A percentile compares a stretch with the other conserved stretches of the same genome.
Evolutionary conservation across 2,888 invertebrate genomes (phyloP).

Genomic region (Ectobius pallidus): DNA sequence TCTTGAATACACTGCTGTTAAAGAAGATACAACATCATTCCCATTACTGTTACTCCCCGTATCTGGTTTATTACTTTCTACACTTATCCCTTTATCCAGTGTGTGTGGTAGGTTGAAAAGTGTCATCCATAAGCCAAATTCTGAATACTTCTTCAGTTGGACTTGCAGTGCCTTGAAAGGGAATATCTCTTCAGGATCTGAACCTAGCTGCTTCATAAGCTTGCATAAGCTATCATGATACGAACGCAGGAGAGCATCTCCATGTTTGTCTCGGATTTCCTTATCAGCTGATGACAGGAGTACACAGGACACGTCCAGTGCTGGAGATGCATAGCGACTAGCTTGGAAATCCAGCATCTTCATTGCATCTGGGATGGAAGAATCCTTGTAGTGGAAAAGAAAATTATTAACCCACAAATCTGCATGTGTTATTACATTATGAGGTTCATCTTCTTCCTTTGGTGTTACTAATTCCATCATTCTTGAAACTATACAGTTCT

Average conservation of each 20-base stretch:
- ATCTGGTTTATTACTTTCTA: too few relatives aligned
- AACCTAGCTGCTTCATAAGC: background rate
- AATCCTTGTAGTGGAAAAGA: conserved; percentile 50
- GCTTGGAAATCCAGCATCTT: background rate
- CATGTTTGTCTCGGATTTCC: background rate
- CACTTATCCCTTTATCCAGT: too few relatives aligned
- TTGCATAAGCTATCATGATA: background rate
- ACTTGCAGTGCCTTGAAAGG: background rate
- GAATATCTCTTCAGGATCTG: background rate
- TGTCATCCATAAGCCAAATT: too few relatives aligned
- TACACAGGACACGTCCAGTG: background rate
- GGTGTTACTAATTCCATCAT: conserved; percentile 54
- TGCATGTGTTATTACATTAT: conserved; percentile 69
- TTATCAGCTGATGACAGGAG: background rate
- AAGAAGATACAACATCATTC: too few relatives aligned
- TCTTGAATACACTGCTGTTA: too few relatives aligned
- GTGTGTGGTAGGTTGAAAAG: too few relatives aligned
- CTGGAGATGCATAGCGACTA: background rate
- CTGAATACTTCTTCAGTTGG: background rate
- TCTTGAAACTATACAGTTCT: conserved; percentile 46
- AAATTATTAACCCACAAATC: conserved; percentile 82
- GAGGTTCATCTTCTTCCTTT: conserved; percentile 45
- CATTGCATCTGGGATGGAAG: background rate
- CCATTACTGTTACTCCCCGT: too few relatives aligned
- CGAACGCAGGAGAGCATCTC: background rate